phyloP scores from a whole-genome alignment of 2,888 invertebrate species.

The Agrotis clavis region DNA sequence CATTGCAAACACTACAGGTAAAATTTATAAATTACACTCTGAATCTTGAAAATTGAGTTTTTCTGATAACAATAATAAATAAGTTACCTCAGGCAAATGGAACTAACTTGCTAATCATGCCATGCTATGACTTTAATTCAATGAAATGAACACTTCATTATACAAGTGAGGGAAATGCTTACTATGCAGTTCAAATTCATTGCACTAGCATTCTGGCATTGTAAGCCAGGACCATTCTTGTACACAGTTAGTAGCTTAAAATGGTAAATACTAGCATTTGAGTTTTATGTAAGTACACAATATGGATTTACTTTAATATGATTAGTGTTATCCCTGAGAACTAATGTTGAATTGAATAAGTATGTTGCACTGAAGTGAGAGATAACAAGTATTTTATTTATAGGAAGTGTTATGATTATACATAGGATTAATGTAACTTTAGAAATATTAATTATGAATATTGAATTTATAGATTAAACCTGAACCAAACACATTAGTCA shows the following conservation, averaged over 20 bases:
- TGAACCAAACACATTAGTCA: slow-evolving; percentile 91
- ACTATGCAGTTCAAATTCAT: slow-evolving; percentile 11
- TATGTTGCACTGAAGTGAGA: neutral
- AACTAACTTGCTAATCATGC: neutral
- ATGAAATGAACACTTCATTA: slow-evolving; percentile 25
- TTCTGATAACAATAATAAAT: too few relatives aligned
- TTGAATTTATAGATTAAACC: slow-evolving; percentile 90
- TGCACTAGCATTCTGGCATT: slow-evolving; percentile 3
- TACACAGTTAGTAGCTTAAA: slow-evolving; percentile 20
- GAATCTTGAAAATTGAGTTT: neutral
- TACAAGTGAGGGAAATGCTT: slow-evolving; percentile 2
- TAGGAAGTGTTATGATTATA: neutral
- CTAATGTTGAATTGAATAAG: too few relatives aligned
- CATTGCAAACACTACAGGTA: slow-evolving; percentile 96
- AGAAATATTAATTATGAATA: slow-evolving; percentile 10
- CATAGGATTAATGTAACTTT: neutral
- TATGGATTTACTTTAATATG: neutral
- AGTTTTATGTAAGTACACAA: slow-evolving; percentile 31
- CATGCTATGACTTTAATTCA: slow-evolving; percentile 9
- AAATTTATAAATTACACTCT: slow-evolving; percentile 28
- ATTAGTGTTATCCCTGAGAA: too few relatives aligned
- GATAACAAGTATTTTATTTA: slow-evolving; percentile 17
- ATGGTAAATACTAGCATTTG: slow-evolving; percentile 6
- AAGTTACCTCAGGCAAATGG: neutral
- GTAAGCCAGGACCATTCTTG: slow-evolving; percentile 5